phyloP scores from a whole-genome alignment of 2,113 vertebrate species.

The Aix galericulata region DNA sequence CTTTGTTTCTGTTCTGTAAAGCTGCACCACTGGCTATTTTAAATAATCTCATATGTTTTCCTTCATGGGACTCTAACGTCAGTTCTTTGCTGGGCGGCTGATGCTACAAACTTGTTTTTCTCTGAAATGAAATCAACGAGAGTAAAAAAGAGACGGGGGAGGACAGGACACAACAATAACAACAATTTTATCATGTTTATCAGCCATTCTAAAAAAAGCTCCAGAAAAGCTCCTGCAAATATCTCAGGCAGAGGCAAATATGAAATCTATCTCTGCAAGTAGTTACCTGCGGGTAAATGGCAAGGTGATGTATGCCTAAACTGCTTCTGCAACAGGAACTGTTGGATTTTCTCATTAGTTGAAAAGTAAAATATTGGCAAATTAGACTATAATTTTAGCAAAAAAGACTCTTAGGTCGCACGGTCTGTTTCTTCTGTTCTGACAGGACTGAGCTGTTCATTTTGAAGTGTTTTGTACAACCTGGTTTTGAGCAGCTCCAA shows the following conservation, averaged over 20 bases:
- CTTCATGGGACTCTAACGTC: not conserved
- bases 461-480: constrained; percentile 12
- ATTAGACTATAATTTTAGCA: constrained; percentile 4
- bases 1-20: not conserved
- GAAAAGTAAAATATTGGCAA: constrained; percentile 34
- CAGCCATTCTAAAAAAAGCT: not conserved
- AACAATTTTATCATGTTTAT: not conserved
- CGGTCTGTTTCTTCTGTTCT: not conserved
- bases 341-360: constrained; percentile 26
- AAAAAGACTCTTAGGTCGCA: not conserved
- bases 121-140: not conserved
- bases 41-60: not conserved
- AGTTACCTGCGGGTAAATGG: not conserved
- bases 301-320: not conserved
- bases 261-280: not conserved
- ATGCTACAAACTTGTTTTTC: not conserved
- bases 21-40: not conserved
- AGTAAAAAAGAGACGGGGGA: not conserved
- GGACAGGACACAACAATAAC: not conserved
- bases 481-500: not conserved
- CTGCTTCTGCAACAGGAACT: not conserved
- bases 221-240: not conserved
- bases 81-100: not conserved
- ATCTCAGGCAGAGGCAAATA: not conserved
- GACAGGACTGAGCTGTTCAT: not conserved